phyloP scores from a whole-genome alignment of 2,888 invertebrate species.

The Leptopilina myrica region DNA sequence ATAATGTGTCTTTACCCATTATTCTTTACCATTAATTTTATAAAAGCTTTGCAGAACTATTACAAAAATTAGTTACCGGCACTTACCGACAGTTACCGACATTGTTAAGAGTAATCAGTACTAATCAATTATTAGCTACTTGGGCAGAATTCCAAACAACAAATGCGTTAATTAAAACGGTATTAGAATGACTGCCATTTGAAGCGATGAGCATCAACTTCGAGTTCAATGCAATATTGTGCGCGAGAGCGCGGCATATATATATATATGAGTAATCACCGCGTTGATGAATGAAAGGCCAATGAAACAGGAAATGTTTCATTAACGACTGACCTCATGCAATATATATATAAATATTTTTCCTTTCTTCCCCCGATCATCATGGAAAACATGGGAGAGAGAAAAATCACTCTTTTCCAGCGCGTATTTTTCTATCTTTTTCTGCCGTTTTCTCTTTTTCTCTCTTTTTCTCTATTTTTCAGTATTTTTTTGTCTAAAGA shows the following conservation, averaged over 20 bases:
- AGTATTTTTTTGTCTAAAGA: too few relatives aligned
- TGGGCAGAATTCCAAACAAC: too few relatives aligned
- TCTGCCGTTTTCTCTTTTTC: too few relatives aligned
- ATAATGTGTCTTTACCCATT: too few relatives aligned
- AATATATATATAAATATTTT: not conserved
- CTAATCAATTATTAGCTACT: too few relatives aligned
- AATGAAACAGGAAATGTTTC: conserved; percentile 30
- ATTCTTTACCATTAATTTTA: too few relatives aligned
- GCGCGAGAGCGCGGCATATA: not conserved
- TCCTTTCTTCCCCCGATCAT: not conserved
- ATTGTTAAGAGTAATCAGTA: too few relatives aligned
- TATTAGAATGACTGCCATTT: conserved; percentile 15
- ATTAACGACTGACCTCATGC: not conserved
- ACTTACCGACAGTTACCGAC: too few relatives aligned
- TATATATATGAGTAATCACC: conserved; percentile 25
- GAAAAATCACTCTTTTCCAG: not conserved
- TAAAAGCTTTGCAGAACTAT: too few relatives aligned
- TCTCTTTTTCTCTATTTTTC: too few relatives aligned
- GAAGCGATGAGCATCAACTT: not conserved
- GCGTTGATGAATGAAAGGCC: conserved; percentile 26
- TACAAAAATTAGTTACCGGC: not conserved
- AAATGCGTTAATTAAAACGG: conserved; percentile 31
- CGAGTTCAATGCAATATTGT: conserved; percentile 17
- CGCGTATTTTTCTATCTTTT: not conserved
- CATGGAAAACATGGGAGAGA: not conserved